Evolutionary conservation across 2,797 vertebrate genomes (phyloP).

Genomic region (Micromesistius poutassou): DNA sequence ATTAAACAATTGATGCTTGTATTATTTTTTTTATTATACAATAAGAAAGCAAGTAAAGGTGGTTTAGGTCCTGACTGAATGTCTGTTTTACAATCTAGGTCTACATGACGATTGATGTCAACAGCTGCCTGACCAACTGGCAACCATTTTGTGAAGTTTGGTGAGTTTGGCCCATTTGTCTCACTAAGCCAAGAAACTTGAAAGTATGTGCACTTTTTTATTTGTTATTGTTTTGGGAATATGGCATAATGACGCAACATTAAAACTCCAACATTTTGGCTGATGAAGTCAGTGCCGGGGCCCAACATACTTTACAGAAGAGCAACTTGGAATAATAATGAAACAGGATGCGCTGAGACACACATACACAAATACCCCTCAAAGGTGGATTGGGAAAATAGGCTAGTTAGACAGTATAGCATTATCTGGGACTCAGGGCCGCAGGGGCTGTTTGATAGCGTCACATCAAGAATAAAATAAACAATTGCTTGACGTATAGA

Average conservation of each 20-base stretch:
- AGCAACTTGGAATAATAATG: not conserved
- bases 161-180: not conserved
- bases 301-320: conserved; percentile 1
- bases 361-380: no score
- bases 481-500: not conserved
- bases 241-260: not conserved
- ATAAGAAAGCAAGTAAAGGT: not conserved
- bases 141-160: not conserved
- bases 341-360: no score
- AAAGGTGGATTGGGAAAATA: no score
- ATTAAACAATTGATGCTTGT: no score
- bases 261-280: not conserved
- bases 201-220: not conserved
- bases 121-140: not conserved
- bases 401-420: no score
- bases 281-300: no score
- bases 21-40: not conserved
- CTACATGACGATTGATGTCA: not conserved
- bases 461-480: not conserved
- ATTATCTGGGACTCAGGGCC: no score
- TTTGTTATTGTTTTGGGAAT: not conserved
- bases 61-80: not conserved
- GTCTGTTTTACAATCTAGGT: not conserved
- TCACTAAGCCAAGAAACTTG: not conserved
- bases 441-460: not conserved